Conservation (phyloP, 2,113 vertebrate genomes). For the Egretta garzetta region DNA sequence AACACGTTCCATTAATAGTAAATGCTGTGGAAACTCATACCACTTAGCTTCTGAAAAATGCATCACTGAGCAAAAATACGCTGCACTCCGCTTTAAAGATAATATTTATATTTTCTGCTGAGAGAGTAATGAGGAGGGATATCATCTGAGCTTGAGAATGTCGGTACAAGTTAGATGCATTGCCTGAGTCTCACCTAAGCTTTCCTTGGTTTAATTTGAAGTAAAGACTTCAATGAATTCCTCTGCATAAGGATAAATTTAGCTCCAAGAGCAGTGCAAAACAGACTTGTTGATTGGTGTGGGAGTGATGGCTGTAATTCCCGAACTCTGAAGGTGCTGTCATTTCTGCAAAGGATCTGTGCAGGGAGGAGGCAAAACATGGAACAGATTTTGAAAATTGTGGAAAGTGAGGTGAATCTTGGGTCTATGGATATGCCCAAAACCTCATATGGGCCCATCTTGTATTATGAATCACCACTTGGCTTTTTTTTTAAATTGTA, state of each 20-base stretch:
- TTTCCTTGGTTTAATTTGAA: neutral
- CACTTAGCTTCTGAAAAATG: neutral
- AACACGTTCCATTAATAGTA: neutral
- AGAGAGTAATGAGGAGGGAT: neutral
- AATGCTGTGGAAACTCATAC: neutral
- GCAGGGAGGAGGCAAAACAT: neutral
- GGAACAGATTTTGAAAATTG: neutral
- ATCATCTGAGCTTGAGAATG: neutral
- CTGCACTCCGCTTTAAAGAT: neutral
- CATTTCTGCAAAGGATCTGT: neutral
- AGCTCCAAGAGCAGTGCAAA: neutral
- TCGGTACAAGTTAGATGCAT: neutral
- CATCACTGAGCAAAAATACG: neutral
- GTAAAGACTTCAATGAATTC: neutral
- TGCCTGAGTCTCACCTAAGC: neutral
- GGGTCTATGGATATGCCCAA: neutral
- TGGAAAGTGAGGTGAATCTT: neutral
- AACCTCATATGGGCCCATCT: neutral
- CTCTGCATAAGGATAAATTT: conserved; percentile 25
- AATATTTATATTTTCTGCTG: neutral
- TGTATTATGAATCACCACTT: neutral
- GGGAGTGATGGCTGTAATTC: conserved; percentile 11
- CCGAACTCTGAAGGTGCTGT: neutral
- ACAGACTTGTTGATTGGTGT: neutral
- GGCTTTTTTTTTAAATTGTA: neutral